phyloP scores from a whole-genome alignment of 2,888 invertebrate genomes.

The Acleris cristana region DNA sequence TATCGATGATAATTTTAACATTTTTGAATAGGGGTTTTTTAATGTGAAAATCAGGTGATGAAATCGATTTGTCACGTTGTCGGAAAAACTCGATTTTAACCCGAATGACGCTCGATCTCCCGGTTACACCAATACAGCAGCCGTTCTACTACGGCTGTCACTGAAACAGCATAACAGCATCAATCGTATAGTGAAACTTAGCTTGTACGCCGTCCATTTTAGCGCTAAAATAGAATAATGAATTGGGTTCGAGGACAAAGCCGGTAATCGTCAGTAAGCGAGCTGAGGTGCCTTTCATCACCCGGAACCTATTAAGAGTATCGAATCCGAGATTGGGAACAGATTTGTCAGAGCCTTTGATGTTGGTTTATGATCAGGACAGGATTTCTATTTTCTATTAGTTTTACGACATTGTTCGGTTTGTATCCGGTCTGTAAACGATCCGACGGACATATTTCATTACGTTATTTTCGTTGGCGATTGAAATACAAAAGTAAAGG shows the following conservation, averaged over 20 bases:
- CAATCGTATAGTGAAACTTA: conserved; percentile 33
- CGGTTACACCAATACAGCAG: neutral
- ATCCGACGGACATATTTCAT: neutral
- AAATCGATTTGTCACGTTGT: too few relatives aligned
- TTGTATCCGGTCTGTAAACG: too few relatives aligned
- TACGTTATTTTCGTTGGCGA: neutral
- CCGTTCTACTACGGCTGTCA: neutral
- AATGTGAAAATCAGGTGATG: too few relatives aligned
- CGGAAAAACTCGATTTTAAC: too few relatives aligned
- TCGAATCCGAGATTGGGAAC: conserved; percentile 20
- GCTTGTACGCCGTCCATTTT: conserved; percentile 29
- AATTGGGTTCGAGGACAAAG: conserved; percentile 28
- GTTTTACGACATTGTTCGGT: conserved; percentile 2
- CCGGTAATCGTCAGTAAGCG: conserved; percentile 28
- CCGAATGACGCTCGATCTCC: too few relatives aligned
- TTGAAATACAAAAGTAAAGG: neutral
- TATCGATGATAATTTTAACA: too few relatives aligned
- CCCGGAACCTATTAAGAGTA: conserved; percentile 19
- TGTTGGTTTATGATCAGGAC: conserved; percentile 10
- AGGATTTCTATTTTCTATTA: conserved; percentile 4
- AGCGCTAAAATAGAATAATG: conserved; percentile 32
- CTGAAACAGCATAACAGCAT: conserved; percentile 16
- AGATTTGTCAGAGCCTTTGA: conserved; percentile 11
- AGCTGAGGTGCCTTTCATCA: conserved; percentile 20
- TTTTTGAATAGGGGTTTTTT: too few relatives aligned